These are phyloP conservation scores for Apamea anceps DNA, from an alignment of 2,888 invertebrate species.

Conservation along the genomic window DNA sequence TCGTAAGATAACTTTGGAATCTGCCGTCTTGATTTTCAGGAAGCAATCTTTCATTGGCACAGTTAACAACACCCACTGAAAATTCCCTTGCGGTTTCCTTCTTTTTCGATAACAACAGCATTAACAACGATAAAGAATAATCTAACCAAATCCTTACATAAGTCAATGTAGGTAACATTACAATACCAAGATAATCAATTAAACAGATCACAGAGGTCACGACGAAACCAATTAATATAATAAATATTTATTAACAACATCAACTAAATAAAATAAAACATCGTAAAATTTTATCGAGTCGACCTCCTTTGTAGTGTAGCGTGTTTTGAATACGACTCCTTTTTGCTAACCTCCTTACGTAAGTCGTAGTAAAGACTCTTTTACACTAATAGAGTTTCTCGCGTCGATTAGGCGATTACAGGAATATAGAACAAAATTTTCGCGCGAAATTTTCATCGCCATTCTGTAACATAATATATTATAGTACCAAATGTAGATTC, in stretches of 20 bases:
- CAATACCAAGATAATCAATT: conserved; percentile 45
- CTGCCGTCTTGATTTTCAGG: background rate
- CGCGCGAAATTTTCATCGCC: too few species aligned
- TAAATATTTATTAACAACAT: conserved; percentile 52
- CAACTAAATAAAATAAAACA: conserved; percentile 41
- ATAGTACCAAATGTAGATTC: too few species aligned
- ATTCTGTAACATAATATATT: too few species aligned
- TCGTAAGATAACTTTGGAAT: background rate
- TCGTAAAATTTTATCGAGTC: conserved; percentile 42
- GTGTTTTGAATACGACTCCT: conserved; percentile 32
- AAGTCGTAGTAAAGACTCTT: conserved; percentile 24
- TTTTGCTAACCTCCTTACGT: conserved; percentile 36
- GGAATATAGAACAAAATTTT: background rate
- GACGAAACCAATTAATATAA: conserved; percentile 47
- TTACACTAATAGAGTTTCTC: conserved; percentile 15
- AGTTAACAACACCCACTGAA: background rate
- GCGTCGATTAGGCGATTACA: background rate
- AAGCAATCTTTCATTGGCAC: background rate
- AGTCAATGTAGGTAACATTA: conserved; percentile 11
- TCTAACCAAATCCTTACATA: conserved; percentile 21
- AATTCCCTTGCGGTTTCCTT: background rate
- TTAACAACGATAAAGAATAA: background rate
- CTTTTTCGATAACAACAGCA: background rate
- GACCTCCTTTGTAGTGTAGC: conserved; percentile 44
- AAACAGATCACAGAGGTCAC: conserved; percentile 33